Evolutionary conservation across 2,888 invertebrate genomes (phyloP).

Genomic region (Stenolophus ochropezus): DNA sequence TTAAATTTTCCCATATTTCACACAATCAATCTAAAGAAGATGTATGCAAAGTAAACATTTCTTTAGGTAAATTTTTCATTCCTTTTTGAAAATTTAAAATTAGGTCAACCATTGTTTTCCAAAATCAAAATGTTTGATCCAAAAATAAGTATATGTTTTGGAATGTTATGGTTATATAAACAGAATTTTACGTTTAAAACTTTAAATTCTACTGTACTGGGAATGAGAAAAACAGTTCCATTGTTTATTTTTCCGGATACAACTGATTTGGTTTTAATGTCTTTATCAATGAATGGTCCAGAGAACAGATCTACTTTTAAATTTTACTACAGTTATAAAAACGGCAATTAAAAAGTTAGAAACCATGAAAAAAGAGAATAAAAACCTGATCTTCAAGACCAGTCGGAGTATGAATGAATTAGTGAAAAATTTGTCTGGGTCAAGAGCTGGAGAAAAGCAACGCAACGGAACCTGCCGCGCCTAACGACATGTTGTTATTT

Average conservation of each 20-base stretch:
- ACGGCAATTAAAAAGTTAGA: conserved; percentile 12
- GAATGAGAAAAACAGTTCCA: not conserved
- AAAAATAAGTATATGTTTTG: too few species aligned
- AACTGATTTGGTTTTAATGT: not conserved
- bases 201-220: too few species aligned
- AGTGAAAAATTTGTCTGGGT: conserved; percentile 25
- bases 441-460: conserved; percentile 1
- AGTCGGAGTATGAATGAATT: conserved; percentile 1
- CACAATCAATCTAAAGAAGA: too few species aligned
- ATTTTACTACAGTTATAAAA: not conserved
- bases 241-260: not conserved
- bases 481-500: conserved; percentile 26
- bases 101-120: too few species aligned
- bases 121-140: too few species aligned
- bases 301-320: not conserved
- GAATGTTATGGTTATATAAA: too few species aligned
- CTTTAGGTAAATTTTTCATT: too few species aligned
- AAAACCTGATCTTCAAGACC: conserved; percentile 14
- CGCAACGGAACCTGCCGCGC: conserved; percentile 11
- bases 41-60: too few species aligned
- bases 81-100: too few species aligned
- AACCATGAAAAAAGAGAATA: not conserved
- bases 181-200: too few species aligned
- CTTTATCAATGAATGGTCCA: not conserved
- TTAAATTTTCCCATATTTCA: too few species aligned